These are phyloP conservation scores for Caenorhabditis wallacei DNA, from an alignment of 2,888 invertebrate species.

Conservation along the genomic window DNA sequence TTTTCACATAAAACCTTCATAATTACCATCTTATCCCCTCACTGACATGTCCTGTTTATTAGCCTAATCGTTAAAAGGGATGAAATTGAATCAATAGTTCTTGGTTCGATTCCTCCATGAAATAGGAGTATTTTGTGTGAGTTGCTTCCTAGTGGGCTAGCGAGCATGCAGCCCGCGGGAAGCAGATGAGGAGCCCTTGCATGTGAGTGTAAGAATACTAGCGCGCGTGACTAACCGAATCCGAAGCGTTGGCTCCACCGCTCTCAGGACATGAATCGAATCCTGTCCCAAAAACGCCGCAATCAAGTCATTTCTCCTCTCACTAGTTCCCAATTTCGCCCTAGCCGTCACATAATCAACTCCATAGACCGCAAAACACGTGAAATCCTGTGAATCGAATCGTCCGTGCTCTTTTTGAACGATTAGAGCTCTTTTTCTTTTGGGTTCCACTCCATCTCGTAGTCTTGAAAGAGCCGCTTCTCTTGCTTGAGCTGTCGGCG, in stretches of 20 bases:
- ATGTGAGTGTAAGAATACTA: too few species aligned
- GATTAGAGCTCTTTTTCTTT: constrained; percentile 70
- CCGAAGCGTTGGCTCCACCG: constrained; percentile 80
- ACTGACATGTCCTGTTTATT: too few species aligned
- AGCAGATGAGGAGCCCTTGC: too few species aligned
- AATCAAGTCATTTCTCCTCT: constrained; percentile 74
- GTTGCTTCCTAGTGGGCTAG: too few species aligned
- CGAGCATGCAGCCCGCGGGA: too few species aligned
- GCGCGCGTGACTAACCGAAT: constrained; percentile 77
- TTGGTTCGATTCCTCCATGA: too few species aligned
- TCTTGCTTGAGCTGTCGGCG: constrained; percentile 61
- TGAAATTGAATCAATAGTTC: too few species aligned
- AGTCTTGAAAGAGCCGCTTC: constrained; percentile 71
- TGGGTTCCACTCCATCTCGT: constrained; percentile 72
- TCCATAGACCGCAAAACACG: constrained; percentile 90
- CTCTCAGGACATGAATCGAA: constrained; percentile 78
- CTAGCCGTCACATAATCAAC: constrained; percentile 87
- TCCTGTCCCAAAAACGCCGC: constrained; percentile 78
- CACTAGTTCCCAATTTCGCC: constrained; percentile 60
- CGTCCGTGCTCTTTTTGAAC: constrained; percentile 83
- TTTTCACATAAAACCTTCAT: too few species aligned
- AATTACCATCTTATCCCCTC: too few species aligned
- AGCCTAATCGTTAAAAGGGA: too few species aligned
- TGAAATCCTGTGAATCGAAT: constrained; percentile 89
- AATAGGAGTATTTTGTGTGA: too few species aligned